Evolutionary conservation across 2,113 vertebrate species (phyloP).

Genomic region (Paedocypris sp.): DNA sequence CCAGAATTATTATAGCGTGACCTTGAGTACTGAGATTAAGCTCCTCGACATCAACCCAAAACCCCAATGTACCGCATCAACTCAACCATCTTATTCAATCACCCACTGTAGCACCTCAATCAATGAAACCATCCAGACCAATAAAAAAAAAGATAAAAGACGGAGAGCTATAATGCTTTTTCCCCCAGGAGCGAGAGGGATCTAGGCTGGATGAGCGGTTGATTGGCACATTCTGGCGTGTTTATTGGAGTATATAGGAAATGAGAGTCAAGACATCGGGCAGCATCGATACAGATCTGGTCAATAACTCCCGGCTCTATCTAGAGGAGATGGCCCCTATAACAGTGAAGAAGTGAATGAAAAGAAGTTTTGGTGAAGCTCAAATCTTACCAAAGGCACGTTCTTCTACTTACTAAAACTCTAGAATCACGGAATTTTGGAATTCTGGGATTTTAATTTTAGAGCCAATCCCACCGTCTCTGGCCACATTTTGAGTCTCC

Average conservation of each 20-base stretch:
- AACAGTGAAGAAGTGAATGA: neutral
- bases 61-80: neutral
- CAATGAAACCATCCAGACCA: neutral
- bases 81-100: neutral
- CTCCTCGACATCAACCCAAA: neutral
- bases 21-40: no score
- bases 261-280: neutral
- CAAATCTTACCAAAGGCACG: no score
- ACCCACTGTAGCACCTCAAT: neutral
- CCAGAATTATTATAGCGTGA: no score
- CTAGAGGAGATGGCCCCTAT: neutral
- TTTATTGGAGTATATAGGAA: neutral
- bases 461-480: no score
- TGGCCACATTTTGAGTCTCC: no score
- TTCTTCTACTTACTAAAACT: no score
- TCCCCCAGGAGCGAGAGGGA: neutral
- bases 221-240: constrained; percentile 3
- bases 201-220: neutral
- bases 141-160: neutral
- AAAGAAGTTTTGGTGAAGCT: neutral
- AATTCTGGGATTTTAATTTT: no score
- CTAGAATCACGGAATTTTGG: no score
- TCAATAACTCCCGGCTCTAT: constrained; percentile 1
- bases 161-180: neutral
- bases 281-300: constrained; percentile 4